Conservation (phyloP, 2,113 vertebrate species). For the Pampusana beccarii region DNA sequence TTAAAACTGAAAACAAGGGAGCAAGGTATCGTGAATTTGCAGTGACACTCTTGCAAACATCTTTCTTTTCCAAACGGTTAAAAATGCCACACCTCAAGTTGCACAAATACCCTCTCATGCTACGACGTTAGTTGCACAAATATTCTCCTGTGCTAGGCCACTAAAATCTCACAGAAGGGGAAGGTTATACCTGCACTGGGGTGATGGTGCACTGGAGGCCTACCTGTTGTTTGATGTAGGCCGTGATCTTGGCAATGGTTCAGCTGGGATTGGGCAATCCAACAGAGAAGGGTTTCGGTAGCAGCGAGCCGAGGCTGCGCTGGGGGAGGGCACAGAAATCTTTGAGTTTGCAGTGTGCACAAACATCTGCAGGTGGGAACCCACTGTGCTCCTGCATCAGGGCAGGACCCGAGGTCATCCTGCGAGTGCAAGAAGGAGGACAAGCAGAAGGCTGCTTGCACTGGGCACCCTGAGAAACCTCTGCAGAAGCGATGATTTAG, state of each 20-base stretch:
- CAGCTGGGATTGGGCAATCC: not conserved
- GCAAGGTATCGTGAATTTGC: not conserved
- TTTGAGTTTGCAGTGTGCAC: fast-evolving
- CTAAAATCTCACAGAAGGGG: not conserved
- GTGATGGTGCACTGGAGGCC: not conserved
- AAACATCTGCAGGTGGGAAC: fast-evolving
- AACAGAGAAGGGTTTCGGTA: not conserved
- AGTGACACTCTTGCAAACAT: not conserved
- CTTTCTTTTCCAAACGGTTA: not conserved
- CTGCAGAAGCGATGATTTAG: not conserved
- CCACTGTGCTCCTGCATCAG: fast-evolving
- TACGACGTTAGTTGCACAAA: not conserved
- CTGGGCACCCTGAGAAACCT: not conserved
- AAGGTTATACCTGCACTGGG: not conserved
- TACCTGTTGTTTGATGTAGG: not conserved
- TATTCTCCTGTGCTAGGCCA: not conserved
- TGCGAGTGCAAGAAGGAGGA: fast-evolving
- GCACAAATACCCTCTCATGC: not conserved
- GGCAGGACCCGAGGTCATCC: not conserved
- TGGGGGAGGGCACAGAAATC: not conserved
- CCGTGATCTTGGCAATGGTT: not conserved
- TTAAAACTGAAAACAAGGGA: not conserved
- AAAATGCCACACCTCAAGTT: not conserved
- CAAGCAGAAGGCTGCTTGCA: not conserved
- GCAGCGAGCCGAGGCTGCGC: fast-evolving